Base-by-base conservation (phyloP, 1,140 invertebrate genomes). In the Zaprionus nigranus region DNA sequence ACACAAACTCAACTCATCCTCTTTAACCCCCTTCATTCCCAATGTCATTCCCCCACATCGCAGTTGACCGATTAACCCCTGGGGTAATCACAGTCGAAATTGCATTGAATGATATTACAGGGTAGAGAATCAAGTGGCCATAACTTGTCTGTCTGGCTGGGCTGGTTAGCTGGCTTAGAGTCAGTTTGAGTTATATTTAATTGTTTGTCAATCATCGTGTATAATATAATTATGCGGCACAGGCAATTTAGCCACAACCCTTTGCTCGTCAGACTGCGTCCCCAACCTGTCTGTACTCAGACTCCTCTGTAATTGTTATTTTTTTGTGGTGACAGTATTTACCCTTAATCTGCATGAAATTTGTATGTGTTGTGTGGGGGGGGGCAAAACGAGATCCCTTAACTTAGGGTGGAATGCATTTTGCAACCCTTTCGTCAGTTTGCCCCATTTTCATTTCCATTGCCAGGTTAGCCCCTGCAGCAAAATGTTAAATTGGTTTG, bases 181-280 rank as follows among this genome's bases (percentile, higher is more conserved):
- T 51, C 54, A n/a, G 40, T 46, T n/a, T 20, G 7, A 1, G n/a
- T 17, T 11, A 74, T 66, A 73, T 72, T 84, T 65, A 84, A 84
- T 78, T 80, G 82, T 68, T 63, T 87, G 71, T 71, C 83, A 79
- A 82, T 87, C 79, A 85, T 76, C 26, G 40, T 57, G 26, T 38
- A 58, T 66, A 38, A 26, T 38, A 62, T 69, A 56, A 69, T 75
- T 75, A 63, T 57, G 53, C 26, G 30, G 24, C 17, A n/a, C n/a
- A n/a, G n/a, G n/a, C n/a, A n/a, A n/a, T n/a, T n/a, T n/a, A n/a
- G n/a, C n/a, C n/a, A n/a, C n/a, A 24, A 9, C n/a, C 7, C 58
- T n/a, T 26, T 26, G 24, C 24, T 5, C 24, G 24, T 26, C 24
- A 26, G 24, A 26, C 24, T 9, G 13, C 20, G n/a, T 54, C 34